Conservation (phyloP, 2,113 vertebrate species). For the Charina bottae region DNA sequence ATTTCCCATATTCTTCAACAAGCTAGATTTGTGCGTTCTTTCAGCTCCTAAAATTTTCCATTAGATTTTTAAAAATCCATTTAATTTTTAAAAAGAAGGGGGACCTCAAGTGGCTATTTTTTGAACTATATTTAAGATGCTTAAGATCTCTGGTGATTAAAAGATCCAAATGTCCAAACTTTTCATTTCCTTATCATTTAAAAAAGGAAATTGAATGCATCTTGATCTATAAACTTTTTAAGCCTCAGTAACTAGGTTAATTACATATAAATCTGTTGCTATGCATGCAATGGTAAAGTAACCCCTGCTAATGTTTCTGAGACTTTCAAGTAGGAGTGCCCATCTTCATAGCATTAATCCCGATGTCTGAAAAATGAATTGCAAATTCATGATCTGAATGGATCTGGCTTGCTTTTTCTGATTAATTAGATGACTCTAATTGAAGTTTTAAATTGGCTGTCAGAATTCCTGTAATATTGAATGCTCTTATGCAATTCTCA, state of each 20-base stretch:
- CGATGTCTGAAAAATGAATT: not conserved
- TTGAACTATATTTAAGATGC: not conserved
- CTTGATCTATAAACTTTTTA: not conserved
- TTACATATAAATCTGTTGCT: not conserved
- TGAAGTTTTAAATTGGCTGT: not conserved
- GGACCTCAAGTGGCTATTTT: not conserved
- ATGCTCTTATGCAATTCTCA: not conserved
- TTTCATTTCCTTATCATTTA: not conserved
- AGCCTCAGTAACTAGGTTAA: not conserved
- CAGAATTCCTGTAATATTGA: not conserved
- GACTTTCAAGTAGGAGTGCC: not conserved
- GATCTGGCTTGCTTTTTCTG: not conserved
- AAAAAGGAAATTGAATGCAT: not conserved
- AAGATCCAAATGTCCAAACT: not conserved
- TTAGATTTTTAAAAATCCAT: not conserved
- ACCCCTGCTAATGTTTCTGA: too few relatives aligned
- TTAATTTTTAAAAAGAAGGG: not conserved
- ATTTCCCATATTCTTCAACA: not conserved
- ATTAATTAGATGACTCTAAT: not conserved
- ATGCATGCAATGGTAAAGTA: not conserved
- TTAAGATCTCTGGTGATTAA: accelerated
- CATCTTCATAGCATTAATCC: too few relatives aligned
- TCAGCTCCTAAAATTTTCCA: not conserved
- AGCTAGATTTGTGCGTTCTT: not conserved
- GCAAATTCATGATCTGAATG: not conserved